Percentiles rank a stretch among this genome's conserved stretches.
Evolutionary conservation across 2,888 invertebrate species (phyloP).

Genomic region (Apodemia hepburni): DNA sequence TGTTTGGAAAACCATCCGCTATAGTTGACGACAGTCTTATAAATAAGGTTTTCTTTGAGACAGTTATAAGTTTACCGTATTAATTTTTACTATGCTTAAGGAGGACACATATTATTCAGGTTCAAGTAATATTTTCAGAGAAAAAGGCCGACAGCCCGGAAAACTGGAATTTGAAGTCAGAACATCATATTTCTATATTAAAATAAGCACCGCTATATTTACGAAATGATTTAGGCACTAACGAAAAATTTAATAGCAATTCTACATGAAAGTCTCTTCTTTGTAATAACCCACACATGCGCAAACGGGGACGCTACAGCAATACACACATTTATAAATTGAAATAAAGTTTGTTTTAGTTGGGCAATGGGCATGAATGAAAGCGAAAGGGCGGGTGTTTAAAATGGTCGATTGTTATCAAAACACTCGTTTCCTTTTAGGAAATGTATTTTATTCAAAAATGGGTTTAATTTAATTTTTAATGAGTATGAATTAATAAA

Average conservation of each 20-base stretch:
- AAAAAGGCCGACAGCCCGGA: too few species aligned
- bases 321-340: constrained; percentile 74
- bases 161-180: too few species aligned
- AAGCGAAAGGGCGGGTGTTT: constrained; percentile 77
- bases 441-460: background rate
- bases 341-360: constrained; percentile 81
- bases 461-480: background rate
- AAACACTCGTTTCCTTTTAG: background rate
- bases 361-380: constrained; percentile 77
- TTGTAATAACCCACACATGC: constrained; percentile 63
- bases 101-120: too few species aligned
- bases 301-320: constrained; percentile 45
- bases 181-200: too few species aligned
- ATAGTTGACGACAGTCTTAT: too few species aligned
- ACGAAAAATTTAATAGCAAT: constrained; percentile 25
- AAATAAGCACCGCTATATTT: background rate
- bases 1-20: too few species aligned
- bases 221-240: constrained; percentile 23
- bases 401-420: constrained; percentile 48
- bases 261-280: constrained; percentile 39
- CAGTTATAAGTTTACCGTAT: too few species aligned
- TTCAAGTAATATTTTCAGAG: too few species aligned
- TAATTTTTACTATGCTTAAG: too few species aligned
- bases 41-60: too few species aligned
- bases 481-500: too few species aligned